A percentile compares a stretch with the other conserved stretches of the same genome.
phyloP scores from a whole-genome alignment of 2,113 vertebrate genomes.

The Nothoprocta pentlandii region DNA sequence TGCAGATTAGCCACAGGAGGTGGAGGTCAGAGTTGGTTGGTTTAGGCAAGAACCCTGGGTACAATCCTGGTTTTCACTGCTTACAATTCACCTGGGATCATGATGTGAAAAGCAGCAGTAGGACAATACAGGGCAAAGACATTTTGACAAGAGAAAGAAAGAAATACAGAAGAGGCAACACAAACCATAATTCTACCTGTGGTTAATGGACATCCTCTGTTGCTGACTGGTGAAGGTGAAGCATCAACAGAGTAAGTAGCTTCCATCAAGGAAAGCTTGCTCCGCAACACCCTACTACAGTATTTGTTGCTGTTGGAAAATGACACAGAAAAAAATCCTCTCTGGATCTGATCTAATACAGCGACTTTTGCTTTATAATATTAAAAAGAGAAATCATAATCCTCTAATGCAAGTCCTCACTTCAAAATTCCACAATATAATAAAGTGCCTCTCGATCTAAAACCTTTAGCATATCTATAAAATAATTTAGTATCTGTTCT shows the following conservation, averaged over 20 bases:
- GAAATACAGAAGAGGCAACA: background rate
- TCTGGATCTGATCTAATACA: background rate
- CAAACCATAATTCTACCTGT: background rate
- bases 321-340: background rate
- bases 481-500: constrained; percentile 57
- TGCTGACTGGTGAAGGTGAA: background rate
- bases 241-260: background rate
- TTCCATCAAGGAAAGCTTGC: background rate
- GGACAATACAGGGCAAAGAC: background rate
- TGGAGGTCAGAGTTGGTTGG: background rate
- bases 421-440: constrained; percentile 49
- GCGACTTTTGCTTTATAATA: constrained; percentile 10
- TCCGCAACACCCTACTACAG: background rate
- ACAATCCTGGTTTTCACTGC: background rate
- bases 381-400: constrained; percentile 36
- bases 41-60: background rate
- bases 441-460: constrained; percentile 47
- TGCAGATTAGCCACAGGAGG: background rate
- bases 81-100: background rate
- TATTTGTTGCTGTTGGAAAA: background rate
- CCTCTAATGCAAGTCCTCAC: background rate
- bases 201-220: background rate
- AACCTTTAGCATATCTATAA: constrained; percentile 54
- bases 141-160: background rate
- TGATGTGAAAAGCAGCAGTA: background rate